Evolutionary conservation across 2,113 vertebrate genomes (phyloP).

Genomic region (Datnioides undecimradiatus): DNA sequence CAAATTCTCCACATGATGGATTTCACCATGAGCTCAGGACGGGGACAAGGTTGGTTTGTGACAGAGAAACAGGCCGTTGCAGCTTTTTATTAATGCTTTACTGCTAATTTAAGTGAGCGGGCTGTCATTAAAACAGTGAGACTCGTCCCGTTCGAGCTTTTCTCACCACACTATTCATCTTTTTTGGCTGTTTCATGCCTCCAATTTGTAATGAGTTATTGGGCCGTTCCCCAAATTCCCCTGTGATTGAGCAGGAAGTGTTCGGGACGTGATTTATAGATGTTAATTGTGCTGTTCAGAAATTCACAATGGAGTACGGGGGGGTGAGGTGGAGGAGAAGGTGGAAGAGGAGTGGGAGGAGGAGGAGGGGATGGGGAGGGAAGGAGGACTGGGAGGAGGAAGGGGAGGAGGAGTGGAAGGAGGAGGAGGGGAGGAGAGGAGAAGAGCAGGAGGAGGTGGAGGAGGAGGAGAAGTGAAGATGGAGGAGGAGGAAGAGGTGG

Average conservation of each 20-base stretch:
- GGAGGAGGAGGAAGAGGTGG: too few species aligned
- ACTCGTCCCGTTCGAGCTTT: constrained; percentile 57
- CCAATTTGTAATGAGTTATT: constrained; percentile 83
- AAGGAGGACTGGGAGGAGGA: too few species aligned
- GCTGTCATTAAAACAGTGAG: constrained; percentile 66
- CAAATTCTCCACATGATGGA: constrained; percentile 55
- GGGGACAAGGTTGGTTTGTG: constrained; percentile 22
- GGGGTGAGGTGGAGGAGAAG: constrained; percentile 45
- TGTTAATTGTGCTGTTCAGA: constrained; percentile 83
- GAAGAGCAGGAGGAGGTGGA: constrained; percentile 23
- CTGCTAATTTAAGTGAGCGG: constrained; percentile 66
- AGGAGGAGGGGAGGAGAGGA: constrained; percentile 55
- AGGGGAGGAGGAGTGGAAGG: constrained; percentile 70
- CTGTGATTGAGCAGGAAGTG: constrained; percentile 82
- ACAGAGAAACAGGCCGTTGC: constrained; percentile 57
- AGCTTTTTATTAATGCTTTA: constrained; percentile 66
- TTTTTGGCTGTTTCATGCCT: constrained; percentile 77
- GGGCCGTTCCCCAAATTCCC: constrained; percentile 82
- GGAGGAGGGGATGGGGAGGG: too few species aligned
- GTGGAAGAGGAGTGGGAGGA: constrained; percentile 34
- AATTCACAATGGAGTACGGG: constrained; percentile 80
- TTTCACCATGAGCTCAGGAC: constrained; percentile 27
- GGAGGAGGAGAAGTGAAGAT: constrained; percentile 42
- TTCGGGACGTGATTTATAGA: constrained; percentile 86
- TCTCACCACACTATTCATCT: constrained; percentile 74